These are phyloP conservation scores for Gymnarchus niloticus DNA, from an alignment of 2,113 vertebrate genomes.

Conservation along the genomic window DNA sequence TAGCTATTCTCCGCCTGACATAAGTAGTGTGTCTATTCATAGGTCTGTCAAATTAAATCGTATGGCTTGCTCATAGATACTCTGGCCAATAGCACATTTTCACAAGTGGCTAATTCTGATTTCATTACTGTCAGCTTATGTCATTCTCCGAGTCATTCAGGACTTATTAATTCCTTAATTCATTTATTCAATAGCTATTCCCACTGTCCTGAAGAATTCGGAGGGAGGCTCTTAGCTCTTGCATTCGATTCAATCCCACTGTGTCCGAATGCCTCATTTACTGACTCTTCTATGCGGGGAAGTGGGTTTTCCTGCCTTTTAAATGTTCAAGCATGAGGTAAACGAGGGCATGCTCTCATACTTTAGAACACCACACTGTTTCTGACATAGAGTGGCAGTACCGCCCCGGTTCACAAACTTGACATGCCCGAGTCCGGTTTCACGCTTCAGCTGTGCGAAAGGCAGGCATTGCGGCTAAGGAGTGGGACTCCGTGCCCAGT, in stretches of 20 bases:
- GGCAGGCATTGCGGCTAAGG: neutral
- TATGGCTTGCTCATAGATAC: slow-evolving; percentile 57
- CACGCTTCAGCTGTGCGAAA: neutral
- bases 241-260: neutral
- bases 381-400: neutral
- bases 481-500: neutral
- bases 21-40: slow-evolving; percentile 68
- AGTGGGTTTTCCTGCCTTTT: neutral
- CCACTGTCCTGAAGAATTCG: slow-evolving; percentile 22
- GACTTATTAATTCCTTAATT: slow-evolving; percentile 69
- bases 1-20: slow-evolving; percentile 52
- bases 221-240: neutral
- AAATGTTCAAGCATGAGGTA: neutral
- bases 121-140: slow-evolving; percentile 64
- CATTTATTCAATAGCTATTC: slow-evolving; percentile 55
- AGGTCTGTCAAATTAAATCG: slow-evolving; percentile 68
- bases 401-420: neutral
- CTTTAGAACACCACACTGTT: neutral
- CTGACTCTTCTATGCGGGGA: neutral
- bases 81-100: slow-evolving; percentile 63
- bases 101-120: slow-evolving; percentile 67
- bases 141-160: slow-evolving; percentile 62
- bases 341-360: neutral
- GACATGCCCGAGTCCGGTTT: neutral
- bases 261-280: neutral